A percentile compares a stretch with the other conserved stretches of the same genome.
These are phyloP conservation scores for Chiridota heheva DNA, from an alignment of 35 echinoderm and acorn worm genomes.

Conservation along the genomic window DNA sequence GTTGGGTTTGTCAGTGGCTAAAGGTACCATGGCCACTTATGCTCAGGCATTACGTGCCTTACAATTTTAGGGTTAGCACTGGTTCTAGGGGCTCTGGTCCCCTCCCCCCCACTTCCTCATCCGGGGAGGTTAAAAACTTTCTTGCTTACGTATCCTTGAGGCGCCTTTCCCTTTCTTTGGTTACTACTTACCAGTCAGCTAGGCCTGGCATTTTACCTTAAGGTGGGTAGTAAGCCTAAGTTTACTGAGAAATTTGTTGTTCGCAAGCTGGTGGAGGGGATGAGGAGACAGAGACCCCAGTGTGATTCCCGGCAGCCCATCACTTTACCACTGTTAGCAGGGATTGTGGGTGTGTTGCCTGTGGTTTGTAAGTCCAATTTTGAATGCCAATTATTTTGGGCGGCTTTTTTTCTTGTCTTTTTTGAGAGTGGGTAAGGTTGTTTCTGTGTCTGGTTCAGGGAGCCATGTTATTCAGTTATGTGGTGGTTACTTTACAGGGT, in stretches of 20 bases:
- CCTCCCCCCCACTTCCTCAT: no score
- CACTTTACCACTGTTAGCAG: background rate
- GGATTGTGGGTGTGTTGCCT: background rate
- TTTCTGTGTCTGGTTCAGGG: no score
- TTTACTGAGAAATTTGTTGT: background rate
- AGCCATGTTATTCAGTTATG: background rate
- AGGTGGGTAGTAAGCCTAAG: no score
- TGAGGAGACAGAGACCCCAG: no score
- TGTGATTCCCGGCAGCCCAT: background rate
- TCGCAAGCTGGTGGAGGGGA: no score
- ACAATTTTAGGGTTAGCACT: background rate
- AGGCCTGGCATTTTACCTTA: no score
- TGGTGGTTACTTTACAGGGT: background rate
- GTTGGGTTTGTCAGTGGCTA: no score
- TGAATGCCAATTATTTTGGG: constrained; percentile 4
- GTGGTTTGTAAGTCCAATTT: constrained; percentile 13
- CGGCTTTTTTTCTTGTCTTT: background rate
- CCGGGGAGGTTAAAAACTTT: background rate
- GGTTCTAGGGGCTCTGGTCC: background rate
- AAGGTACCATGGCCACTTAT: no score
- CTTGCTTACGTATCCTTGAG: background rate
- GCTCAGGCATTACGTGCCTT: no score
- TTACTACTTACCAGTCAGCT: background rate
- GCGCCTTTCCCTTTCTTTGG: background rate
- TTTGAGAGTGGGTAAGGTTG: no score